Evolutionary conservation across 2,797 vertebrate species (phyloP), one percentile per base, ranked within the genome.

Genomic region (Malurus leucopterus): DNA sequence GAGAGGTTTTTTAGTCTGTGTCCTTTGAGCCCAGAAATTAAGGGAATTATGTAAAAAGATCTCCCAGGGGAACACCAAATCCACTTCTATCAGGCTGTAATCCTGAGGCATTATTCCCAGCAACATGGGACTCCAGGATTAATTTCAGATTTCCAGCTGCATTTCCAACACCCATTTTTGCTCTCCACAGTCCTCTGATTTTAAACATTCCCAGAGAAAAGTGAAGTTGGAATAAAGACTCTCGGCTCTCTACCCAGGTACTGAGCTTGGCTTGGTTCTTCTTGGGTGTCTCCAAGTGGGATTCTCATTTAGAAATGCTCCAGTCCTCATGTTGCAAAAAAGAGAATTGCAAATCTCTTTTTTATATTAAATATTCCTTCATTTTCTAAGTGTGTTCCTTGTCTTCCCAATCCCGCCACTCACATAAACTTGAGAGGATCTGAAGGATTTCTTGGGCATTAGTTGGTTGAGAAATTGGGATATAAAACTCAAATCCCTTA

Each of bases 1-100:
- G 15, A 63, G 1, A n/a, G 2, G 3, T 8, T 36, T 67, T 68
- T 63, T 29, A 15, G 2, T 34, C 4, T 16, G 1, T 2, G 0
- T 34, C 13, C 15, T 22, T 49, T 51, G 11, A 59, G n/a, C 5
- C 20, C 8, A 49, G 24, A 15, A 50, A 20, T 70, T 10, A 17
- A 9, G 14, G 5, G 38, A 84, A 58, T 36, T 70, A 29, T 3
- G 36, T 51, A 34, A 76, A 49, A 7, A 51, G 8, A n/a, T 8
- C 0, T 54, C 36, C 27, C 11, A 55, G 5, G 5, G 4, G 2
- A 85, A 69, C 16, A 17, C 15, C 30, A 22, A 65, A 79, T 8
- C 17, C 24, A 54, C 14, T 22, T 57, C 12, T 70, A 3, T 43
- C 22, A 88, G 16, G 4, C 17, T 58, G 26, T 18, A 58, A 65